Evolutionary conservation across 2,797 vertebrate genomes (phyloP), one percentile per base, ranked within the genome.

Genomic region (Cryptoprocta ferox): DNA sequence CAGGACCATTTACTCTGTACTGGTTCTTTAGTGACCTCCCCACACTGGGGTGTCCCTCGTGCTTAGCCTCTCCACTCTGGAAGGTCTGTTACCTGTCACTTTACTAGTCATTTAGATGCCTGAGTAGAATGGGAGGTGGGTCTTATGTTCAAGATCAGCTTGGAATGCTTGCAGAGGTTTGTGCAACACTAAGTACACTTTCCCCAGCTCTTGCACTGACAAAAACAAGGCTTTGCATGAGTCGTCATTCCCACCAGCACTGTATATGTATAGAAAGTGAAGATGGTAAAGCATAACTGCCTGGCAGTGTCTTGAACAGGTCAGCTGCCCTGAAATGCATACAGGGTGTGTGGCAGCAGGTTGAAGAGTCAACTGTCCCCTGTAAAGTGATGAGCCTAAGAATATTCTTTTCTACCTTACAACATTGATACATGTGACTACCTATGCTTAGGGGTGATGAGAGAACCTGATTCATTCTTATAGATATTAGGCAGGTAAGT

Each of bases 61-160:
- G 93, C 87, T 95, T 42, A 50, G 48, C 88, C 73, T 96, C 82
- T 24, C 0, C 0, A 66, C 68, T 96, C 94, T 73, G 24, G 83
- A 76, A 81, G 91, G 92, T 79, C 85, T 96, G 78, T 80, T 66
- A 66, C 63, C 93, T 97, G 95, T 97, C 84, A 95, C 95, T 96
- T 63, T 94, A 48, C n/a, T 50, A 48, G 78, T 68, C 32, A 50
- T 61, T 71, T 95, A 53, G 42, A 35, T 66, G 39, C 32, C 59
- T 8, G 32, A 78, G 26, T 53, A 37, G n/a, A 68, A 56, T 39
- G 24, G 26, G 94, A 95, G n/a, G 61, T 59, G 93, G 78, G 83
- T 95, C 90, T 96, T 96, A 81, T 95, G 83, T 97, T 96, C 96
- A 80, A 95, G 96, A 82, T 89, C 85, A 91, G 91, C 91, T 42